Base-by-base conservation (phyloP, 2,888 invertebrate genomes). In the Melieria picta region DNA sequence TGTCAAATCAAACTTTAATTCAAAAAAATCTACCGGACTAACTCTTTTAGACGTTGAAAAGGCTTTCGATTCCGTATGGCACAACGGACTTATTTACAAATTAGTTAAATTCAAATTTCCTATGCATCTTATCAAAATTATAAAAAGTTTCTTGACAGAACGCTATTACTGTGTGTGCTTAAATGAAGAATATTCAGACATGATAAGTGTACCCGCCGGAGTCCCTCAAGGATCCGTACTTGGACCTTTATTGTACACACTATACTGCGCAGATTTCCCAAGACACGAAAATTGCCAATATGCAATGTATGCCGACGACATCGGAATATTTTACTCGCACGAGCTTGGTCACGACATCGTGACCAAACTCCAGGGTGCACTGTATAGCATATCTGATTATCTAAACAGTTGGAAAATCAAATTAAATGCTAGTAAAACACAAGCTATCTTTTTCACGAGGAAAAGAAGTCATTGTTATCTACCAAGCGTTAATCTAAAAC, bases 201-300 rank as follows among this genome's bases (percentile, higher is more conserved):
- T 52, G 30, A 52, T 64, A 42, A 11, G 52, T 11, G 10, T 52
- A 50, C 64, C 64, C 42, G 50, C 52, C 42, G 64, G 60, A 30
- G 67, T 68, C 55, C 68, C 52, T 48, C 66, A 66, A 47, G 66
- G 66, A 58, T 58, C 60, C 57, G 58, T 60, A 7, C 67, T 58
- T 50, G 67, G 67, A 46, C 58, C 67, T 42, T 50, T 67, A 10
- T 50, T 67, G 13, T 68, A 61, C 11, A 61, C 13, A 43, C 16
- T 62, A n/a, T 55, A 55, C n/a, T 62, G 61, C 43, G 43, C 62
- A 10, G 55, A 68, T 62, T 62, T 62, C 16, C 56, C 16, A 65
- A 56, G 55, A n/a, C 4, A 43, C 13, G 43, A 30, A 55, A 55
- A 55, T 50, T 55, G 43, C 42, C 30, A 43, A 7, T 52, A 52